A percentile compares a stretch with the other conserved stretches of the same genome.
Conservation (phyloP, 2,888 invertebrate species). For the Nysson spinosus region DNA sequence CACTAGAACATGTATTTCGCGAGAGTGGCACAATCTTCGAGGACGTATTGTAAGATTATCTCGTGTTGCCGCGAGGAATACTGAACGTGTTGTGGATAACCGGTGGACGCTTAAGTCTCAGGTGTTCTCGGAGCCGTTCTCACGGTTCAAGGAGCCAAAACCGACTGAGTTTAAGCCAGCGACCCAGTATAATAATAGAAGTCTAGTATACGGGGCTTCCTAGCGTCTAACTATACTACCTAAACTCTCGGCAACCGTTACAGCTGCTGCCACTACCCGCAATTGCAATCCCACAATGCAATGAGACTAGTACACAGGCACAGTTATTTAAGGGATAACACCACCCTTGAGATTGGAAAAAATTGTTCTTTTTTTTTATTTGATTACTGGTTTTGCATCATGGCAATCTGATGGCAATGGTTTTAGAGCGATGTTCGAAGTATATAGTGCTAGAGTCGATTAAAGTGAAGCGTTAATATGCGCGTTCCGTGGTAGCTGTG, state of each 20-base stretch:
- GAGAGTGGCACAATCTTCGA: too few species aligned
- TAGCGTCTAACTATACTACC: conserved; percentile 72
- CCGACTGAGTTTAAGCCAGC: conserved; percentile 76
- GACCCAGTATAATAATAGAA: conserved; percentile 75
- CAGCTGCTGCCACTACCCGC: conserved; percentile 56
- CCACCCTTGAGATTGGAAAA: too few species aligned
- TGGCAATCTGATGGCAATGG: too few species aligned
- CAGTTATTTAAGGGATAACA: neutral
- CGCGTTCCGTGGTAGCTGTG: too few species aligned
- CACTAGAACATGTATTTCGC: too few species aligned
- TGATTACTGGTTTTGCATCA: too few species aligned
- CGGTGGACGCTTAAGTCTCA: conserved; percentile 58
- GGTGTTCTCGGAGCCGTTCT: conserved; percentile 72
- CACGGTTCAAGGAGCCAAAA: conserved; percentile 76
- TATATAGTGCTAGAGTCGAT: too few species aligned
- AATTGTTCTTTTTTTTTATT: too few species aligned
- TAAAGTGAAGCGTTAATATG: too few species aligned
- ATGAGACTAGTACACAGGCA: too few species aligned
- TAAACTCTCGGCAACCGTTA: conserved; percentile 62
- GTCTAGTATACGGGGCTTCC: conserved; percentile 73
- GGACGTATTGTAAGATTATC: too few species aligned
- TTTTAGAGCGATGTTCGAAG: too few species aligned
- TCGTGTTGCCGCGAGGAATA: conserved; percentile 24
- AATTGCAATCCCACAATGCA: conserved; percentile 50
- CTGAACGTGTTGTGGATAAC: conserved; percentile 25